Percentiles rank a stretch among this genome's conserved stretches.
Conservation (phyloP, 2,113 vertebrate species). For the chimpanzee (Pan troglodytes) region NHGRI_mPanTro3-v2.1_pri NC_072411.2:109271501-109272000, state of each 20-base stretch:
- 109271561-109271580: background rate
- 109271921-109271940: constrained; percentile 84
- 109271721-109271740: constrained; percentile 11
- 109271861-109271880: constrained; percentile 78
- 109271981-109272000: constrained; percentile 86
- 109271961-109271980: constrained; percentile 85
- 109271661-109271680: constrained; percentile 29
- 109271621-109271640: constrained; percentile 27
- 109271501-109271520: background rate
- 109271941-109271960: constrained; percentile 86
- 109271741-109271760: background rate
- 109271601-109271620: background rate
- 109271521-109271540: background rate
- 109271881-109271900: constrained; percentile 82
- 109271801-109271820: constrained; percentile 46
- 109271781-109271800: constrained; percentile 10
- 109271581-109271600: background rate
- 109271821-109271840: constrained; percentile 56
- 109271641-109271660: background rate
- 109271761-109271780: constrained; percentile 27
- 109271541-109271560: background rate
- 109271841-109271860: constrained; percentile 68
- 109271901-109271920: constrained; percentile 80
- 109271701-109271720: background rate
- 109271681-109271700: constrained; percentile 30